A percentile compares a stretch with the other conserved stretches of the same genome.
phyloP scores from a whole-genome alignment of 2,797 vertebrate species.

The Enteromius argenteus region DNA sequence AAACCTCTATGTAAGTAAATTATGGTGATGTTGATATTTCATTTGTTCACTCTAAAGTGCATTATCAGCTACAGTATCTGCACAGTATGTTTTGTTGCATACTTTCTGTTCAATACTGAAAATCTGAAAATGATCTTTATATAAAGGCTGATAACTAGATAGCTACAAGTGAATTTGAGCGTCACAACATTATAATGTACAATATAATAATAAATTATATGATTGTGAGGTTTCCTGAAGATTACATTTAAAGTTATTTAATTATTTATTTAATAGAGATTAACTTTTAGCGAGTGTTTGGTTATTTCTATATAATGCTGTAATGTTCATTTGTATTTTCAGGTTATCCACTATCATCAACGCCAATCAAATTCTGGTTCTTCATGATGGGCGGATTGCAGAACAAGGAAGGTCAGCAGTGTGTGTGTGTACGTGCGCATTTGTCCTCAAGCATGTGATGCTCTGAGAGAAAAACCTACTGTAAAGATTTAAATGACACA shows the following conservation, averaged over 20 bases:
- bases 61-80: background rate
- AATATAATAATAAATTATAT: background rate
- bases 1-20: background rate
- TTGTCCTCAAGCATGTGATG: background rate
- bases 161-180: background rate
- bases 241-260: background rate
- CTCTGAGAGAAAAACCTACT: conserved; percentile 6
- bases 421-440: background rate
- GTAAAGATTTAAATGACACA: conserved; percentile 1
- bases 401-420: conserved; percentile 87
- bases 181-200: background rate
- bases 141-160: background rate
- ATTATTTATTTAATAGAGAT: background rate
- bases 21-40: background rate
- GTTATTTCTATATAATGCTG: background rate
- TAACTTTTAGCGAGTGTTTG: background rate
- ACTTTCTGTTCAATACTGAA: background rate
- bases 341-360: conserved; percentile 87
- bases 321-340: conserved; percentile 48
- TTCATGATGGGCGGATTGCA: conserved; percentile 81
- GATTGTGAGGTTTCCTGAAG: background rate
- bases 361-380: conserved; percentile 89
- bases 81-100: background rate
- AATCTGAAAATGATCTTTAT: too few species aligned
- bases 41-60: background rate